phyloP scores from a whole-genome alignment of 2,113 vertebrate species.

The Limnothrissa miodon region DNA sequence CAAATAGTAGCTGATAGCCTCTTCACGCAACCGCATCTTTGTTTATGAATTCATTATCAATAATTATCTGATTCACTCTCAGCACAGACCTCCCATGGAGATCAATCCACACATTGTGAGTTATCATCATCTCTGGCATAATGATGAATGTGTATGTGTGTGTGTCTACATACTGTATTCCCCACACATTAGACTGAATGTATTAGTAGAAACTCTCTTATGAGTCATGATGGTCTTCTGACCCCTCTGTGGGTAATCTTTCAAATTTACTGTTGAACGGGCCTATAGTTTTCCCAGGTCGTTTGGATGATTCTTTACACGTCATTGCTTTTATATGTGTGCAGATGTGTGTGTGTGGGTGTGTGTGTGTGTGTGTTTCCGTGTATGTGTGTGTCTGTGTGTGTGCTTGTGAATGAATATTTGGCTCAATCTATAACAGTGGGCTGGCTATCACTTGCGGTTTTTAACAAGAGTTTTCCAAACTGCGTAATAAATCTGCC shows the following conservation, averaged over 20 bases:
- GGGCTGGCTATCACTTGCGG: background rate
- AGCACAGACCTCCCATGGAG: background rate
- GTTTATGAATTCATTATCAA: background rate
- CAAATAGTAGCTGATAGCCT: background rate
- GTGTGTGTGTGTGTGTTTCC: conserved; percentile 23
- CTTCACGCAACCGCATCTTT: background rate
- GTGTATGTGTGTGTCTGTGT: conserved; percentile 15
- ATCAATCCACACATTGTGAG: background rate
- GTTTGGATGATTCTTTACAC: too few relatives aligned
- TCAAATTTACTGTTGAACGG: background rate
- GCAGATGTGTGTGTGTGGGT: conserved; percentile 12
- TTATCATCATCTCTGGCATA: background rate
- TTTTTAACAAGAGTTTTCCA: background rate
- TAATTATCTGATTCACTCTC: background rate
- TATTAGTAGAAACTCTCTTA: background rate
- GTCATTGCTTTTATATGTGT: background rate
- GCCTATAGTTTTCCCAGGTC: too few relatives aligned
- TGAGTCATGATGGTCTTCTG: background rate
- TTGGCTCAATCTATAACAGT: background rate
- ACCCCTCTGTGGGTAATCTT: background rate
- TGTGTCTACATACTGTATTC: background rate
- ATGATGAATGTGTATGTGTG: conserved; percentile 2
- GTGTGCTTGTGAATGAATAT: background rate
- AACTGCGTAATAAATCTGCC: conserved; percentile 21
- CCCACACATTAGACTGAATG: too few relatives aligned